phyloP scores from a whole-genome alignment of 1,140 invertebrate genomes.

The Lordiphosa clarofinis region DNA sequence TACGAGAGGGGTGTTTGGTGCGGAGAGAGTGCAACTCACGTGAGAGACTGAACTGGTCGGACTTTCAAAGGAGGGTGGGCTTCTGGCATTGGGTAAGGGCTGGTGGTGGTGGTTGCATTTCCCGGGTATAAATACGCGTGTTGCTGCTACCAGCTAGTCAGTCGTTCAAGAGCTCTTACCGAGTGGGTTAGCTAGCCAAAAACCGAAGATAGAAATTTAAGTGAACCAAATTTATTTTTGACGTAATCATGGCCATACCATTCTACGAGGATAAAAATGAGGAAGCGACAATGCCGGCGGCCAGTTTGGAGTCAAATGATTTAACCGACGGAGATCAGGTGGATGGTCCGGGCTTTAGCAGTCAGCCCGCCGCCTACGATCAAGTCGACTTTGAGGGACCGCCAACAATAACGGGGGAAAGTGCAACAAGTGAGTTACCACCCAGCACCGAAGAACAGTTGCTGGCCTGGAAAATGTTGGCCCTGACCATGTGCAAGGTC shows the following conservation, averaged over 20 bases:
- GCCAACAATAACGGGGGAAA: slow-evolving; percentile 2
- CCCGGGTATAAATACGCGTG: slow-evolving; percentile 69
- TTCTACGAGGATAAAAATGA: slow-evolving; percentile 61
- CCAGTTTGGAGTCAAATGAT: slow-evolving; percentile 27
- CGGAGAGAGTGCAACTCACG: background rate
- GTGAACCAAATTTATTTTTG: slow-evolving; percentile 16
- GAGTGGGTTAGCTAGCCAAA: slow-evolving; percentile 23
- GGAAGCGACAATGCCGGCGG: slow-evolving; percentile 13
- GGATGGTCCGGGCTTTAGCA: slow-evolving; percentile 40
- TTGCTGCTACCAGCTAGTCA: slow-evolving; percentile 42
- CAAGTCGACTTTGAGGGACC: slow-evolving; percentile 63
- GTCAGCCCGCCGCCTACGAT: slow-evolving; percentile 30
- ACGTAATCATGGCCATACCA: slow-evolving; percentile 72
- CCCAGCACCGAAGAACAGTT: slow-evolving; percentile 60
- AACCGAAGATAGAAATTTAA: slow-evolving; percentile 9
- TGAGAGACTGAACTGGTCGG: slow-evolving; percentile 5
- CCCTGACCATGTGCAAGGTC: slow-evolving; percentile 73
- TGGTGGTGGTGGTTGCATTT: slow-evolving; percentile 37
- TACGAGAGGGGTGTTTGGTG: background rate
- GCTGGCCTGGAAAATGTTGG: slow-evolving; percentile 69
- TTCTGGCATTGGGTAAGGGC: slow-evolving; percentile 36
- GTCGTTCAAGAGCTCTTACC: slow-evolving; percentile 44
- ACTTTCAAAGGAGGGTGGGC: slow-evolving; percentile 14
- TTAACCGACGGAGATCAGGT: slow-evolving; percentile 59
- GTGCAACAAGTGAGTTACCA: slow-evolving; percentile 50